Evolutionary conservation across 2,888 invertebrate species (phyloP).

Genomic region (Amphipyra berbera): DNA sequence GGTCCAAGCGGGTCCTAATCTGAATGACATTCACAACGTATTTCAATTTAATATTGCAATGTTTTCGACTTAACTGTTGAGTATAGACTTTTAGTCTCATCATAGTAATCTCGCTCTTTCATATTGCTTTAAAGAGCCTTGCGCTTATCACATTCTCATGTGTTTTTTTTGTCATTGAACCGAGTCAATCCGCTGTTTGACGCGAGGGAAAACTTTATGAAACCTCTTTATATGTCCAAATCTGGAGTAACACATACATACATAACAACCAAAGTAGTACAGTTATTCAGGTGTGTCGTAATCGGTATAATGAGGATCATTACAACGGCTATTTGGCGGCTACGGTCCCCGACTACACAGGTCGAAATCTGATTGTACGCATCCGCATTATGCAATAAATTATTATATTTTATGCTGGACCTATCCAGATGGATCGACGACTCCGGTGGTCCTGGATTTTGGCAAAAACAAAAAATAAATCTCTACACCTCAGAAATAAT

Average conservation of each 20-base stretch:
- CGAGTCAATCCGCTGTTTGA: too few relatives aligned
- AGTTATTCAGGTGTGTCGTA: slow-evolving; percentile 38
- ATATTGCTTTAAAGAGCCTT: too few relatives aligned
- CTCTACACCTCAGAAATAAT: too few relatives aligned
- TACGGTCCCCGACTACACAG: slow-evolving; percentile 49
- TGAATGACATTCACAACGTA: slow-evolving; percentile 36
- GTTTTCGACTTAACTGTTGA: slow-evolving; percentile 10
- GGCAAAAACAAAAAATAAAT: too few relatives aligned
- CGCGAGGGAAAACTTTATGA: too few relatives aligned
- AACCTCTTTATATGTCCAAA: slow-evolving; percentile 9
- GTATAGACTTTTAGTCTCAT: neutral
- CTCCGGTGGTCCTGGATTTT: too few relatives aligned
- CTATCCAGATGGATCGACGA: too few relatives aligned
- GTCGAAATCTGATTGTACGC: slow-evolving; percentile 31
- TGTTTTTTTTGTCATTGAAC: too few relatives aligned
- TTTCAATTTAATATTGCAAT: slow-evolving; percentile 13
- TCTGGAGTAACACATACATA: slow-evolving; percentile 9
- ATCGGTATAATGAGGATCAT: slow-evolving; percentile 41
- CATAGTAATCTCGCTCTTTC: too few relatives aligned
- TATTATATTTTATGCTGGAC: slow-evolving; percentile 12
- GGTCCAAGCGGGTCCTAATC: slow-evolving; percentile 13
- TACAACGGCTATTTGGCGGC: slow-evolving; percentile 44
- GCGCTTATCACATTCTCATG: too few relatives aligned
- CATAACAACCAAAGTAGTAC: slow-evolving; percentile 20
- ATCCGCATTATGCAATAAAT: slow-evolving; percentile 28